Conservation (phyloP, 1,140 invertebrate genomes). For the Delia radicum region DNA sequence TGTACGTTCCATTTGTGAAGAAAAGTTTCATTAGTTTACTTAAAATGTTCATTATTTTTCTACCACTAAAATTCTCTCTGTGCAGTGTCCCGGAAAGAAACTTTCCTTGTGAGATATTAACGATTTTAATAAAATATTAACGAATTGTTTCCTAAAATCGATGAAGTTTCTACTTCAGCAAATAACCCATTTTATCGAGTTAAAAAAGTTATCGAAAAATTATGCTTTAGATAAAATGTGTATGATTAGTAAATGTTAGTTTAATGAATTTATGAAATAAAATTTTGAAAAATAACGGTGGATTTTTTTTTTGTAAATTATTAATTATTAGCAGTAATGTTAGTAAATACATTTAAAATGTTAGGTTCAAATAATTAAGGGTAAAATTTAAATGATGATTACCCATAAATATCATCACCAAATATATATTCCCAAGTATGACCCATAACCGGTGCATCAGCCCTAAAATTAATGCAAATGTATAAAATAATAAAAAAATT, state of each 20-base stretch:
- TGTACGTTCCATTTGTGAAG: too few species aligned
- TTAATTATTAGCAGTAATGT: neutral
- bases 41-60: too few species aligned
- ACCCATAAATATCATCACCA: slow-evolving; percentile 78
- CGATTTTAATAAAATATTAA: too few species aligned
- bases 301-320: neutral
- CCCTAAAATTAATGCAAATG: slow-evolving; percentile 65
- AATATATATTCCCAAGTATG: slow-evolving; percentile 91
- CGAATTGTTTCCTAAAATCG: too few species aligned
- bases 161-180: too few species aligned
- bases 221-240: too few species aligned
- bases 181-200: too few species aligned
- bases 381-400: slow-evolving; percentile 55
- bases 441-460: slow-evolving; percentile 93
- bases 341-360: neutral
- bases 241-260: neutral
- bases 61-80: too few species aligned
- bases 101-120: too few species aligned
- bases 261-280: neutral
- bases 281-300: neutral
- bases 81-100: too few species aligned
- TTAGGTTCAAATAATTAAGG: neutral
- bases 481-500: neutral
- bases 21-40: too few species aligned
- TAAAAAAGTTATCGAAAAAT: too few species aligned